Conservation (phyloP, 2,113 vertebrate species). For the Kryptolebias marmoratus region DNA sequence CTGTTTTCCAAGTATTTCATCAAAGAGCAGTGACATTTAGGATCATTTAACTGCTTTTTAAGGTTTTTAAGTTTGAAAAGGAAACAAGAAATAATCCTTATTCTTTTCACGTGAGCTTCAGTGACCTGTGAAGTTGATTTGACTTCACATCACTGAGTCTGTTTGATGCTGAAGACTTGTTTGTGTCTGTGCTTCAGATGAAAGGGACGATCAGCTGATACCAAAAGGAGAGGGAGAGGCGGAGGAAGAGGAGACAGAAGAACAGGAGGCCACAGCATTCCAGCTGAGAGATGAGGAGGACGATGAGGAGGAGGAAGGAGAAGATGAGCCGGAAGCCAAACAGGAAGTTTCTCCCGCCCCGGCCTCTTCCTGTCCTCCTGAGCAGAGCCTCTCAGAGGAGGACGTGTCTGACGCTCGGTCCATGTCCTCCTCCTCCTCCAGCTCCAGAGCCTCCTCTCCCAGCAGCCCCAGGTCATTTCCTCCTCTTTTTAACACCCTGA, state of each 20-base stretch:
- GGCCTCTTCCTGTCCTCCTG: slow-evolving; percentile 45
- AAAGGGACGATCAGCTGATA: slow-evolving; percentile 29
- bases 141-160: no score
- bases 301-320: slow-evolving; percentile 41
- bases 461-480: slow-evolving; percentile 48
- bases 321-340: slow-evolving; percentile 34
- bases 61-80: no score
- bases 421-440: slow-evolving; percentile 37
- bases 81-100: no score
- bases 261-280: slow-evolving; percentile 18
- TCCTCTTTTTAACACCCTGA: background rate
- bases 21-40: no score
- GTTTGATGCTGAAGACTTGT: background rate
- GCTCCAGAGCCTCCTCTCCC: slow-evolving; percentile 46
- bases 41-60: no score
- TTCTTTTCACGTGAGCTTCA: no score
- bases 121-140: no score
- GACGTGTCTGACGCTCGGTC: slow-evolving; percentile 23
- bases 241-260: slow-evolving; percentile 12
- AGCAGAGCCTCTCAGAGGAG: slow-evolving; percentile 45
- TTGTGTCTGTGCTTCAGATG: slow-evolving; percentile 43
- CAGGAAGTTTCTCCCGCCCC: slow-evolving; percentile 46
- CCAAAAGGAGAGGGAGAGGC: slow-evolving; percentile 23
- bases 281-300: slow-evolving; percentile 41
- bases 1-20: no score